Conservation (phyloP, 2,113 vertebrate species). For the Trinectes maculatus region DNA sequence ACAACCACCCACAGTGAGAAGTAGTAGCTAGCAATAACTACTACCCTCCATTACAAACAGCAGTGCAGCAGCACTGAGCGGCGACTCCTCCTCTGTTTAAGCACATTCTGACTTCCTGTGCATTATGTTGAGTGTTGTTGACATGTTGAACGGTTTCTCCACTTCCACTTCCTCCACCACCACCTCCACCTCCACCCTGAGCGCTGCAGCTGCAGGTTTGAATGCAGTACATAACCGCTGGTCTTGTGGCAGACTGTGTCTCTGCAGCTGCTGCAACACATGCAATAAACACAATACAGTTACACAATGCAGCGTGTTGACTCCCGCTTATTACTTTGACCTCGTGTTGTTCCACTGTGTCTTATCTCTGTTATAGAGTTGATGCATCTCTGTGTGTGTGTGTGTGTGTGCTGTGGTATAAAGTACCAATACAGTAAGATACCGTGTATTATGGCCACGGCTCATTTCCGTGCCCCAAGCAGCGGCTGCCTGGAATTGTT, state of each 20-base stretch:
- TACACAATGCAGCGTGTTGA: constrained; percentile 17
- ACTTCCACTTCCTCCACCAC: neutral
- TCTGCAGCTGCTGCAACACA: constrained; percentile 76
- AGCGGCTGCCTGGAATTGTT: too few relatives aligned
- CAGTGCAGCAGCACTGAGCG: constrained; percentile 7
- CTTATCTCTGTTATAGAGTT: too few relatives aligned
- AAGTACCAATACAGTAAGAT: too few relatives aligned
- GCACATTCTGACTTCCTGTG: constrained; percentile 32
- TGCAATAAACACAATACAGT: constrained; percentile 83
- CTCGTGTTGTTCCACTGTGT: too few relatives aligned
- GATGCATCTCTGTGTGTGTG: too few relatives aligned
- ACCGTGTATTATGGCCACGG: too few relatives aligned
- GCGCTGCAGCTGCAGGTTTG: constrained; percentile 22
- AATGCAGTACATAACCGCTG: constrained; percentile 67
- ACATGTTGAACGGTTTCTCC: too few relatives aligned
- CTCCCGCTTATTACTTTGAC: too few relatives aligned
- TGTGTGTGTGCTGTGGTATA: too few relatives aligned
- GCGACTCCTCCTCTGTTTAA: constrained; percentile 16
- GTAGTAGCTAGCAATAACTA: constrained; percentile 61
- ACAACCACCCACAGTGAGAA: constrained; percentile 16
- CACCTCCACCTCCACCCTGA: neutral
- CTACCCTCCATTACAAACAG: constrained; percentile 1
- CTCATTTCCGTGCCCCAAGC: too few relatives aligned
- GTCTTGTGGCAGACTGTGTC: constrained; percentile 54
- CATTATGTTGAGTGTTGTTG: constrained; percentile 1